Conservation (phyloP, 2,797 vertebrate genomes). For the Acridotheres tristis region DNA sequence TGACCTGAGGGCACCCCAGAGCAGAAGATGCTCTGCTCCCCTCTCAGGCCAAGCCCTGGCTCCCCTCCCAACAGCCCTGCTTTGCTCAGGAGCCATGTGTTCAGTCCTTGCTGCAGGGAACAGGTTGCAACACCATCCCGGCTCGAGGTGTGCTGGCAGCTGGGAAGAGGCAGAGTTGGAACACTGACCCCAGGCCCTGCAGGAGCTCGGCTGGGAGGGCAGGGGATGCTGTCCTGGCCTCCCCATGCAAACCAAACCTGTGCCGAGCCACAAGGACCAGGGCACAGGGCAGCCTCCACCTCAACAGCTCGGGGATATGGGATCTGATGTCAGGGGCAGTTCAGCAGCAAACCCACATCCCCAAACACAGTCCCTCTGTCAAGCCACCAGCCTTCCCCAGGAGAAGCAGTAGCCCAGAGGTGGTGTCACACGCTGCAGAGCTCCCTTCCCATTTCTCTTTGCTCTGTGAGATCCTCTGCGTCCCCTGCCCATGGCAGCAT, state of each 20-base stretch:
- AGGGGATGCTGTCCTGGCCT: rapidly evolving
- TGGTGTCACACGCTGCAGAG: not conserved
- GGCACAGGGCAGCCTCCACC: not conserved
- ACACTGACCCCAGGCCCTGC: not conserved
- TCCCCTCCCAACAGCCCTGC: not conserved
- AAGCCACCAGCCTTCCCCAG: not conserved
- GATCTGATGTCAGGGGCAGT: not conserved
- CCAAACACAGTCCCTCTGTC: not conserved
- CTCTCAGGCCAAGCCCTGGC: not conserved
- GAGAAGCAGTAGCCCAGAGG: not conserved
- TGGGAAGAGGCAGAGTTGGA: not conserved
- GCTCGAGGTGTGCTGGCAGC: not conserved
- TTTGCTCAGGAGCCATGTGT: not conserved
- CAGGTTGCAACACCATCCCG: not conserved
- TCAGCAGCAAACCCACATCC: not conserved
- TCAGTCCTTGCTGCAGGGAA: not conserved
- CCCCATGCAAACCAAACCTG: not conserved
- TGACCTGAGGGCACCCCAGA: not conserved
- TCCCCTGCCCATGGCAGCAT: not conserved
- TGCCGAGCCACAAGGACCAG: rapidly evolving
- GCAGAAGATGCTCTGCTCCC: not conserved
- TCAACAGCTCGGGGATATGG: not conserved
- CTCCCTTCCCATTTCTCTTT: not conserved
- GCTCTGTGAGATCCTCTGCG: not conserved
- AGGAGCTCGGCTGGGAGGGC: not conserved